Conservation (phyloP, 2,113 vertebrate genomes). For the Dryoscopus gambensis region DNA sequence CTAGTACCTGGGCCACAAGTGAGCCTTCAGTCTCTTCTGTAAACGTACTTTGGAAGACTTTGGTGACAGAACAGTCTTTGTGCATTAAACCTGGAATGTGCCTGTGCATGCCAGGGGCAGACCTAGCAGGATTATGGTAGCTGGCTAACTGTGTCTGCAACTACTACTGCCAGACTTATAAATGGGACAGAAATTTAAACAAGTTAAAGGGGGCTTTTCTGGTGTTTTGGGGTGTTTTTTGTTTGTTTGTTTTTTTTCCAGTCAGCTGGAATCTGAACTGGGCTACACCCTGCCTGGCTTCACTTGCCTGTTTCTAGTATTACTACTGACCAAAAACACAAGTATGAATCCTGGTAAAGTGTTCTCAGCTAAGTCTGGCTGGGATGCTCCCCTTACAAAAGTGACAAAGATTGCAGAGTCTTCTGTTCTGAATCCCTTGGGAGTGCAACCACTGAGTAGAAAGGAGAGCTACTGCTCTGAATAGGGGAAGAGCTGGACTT, state of each 20-base stretch:
- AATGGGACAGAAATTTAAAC: conserved; percentile 17
- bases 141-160: not conserved
- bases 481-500: not conserved
- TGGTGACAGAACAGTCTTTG: conserved; percentile 48
- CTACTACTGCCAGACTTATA: conserved; percentile 34
- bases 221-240: too few relatives aligned
- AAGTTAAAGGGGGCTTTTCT: not conserved
- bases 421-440: not conserved
- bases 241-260: not conserved
- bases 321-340: not conserved
- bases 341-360: not conserved
- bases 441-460: not conserved
- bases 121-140: conserved; percentile 46
- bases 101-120: conserved; percentile 29
- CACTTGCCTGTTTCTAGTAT: not conserved
- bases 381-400: not conserved
- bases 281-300: not conserved
- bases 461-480: not conserved
- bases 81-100: conserved; percentile 21
- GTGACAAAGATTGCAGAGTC: not conserved
- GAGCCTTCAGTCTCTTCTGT: conserved; percentile 35
- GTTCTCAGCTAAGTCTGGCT: not conserved
- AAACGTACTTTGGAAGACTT: conserved; percentile 2
- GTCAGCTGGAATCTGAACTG: not conserved
- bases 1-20: conserved; percentile 3